Base-by-base conservation (phyloP, 1,140 invertebrate genomes). In the Zaprionus vittiger region DNA sequence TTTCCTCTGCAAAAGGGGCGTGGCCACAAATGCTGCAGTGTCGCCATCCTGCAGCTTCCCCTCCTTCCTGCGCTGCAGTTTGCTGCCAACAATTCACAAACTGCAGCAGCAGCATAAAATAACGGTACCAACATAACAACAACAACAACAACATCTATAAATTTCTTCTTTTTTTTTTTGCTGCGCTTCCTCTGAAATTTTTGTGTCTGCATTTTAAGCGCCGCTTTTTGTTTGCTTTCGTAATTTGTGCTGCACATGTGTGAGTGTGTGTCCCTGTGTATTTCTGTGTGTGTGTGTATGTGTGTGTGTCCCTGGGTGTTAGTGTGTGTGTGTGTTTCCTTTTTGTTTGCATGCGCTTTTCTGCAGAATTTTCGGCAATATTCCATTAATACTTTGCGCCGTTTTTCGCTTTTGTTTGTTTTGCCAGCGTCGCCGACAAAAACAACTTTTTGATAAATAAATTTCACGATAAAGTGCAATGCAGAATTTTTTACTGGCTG, bases 321-420 rank as follows among this genome's bases (percentile, higher is more conserved):
- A 26, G 9, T 38, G 26, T 70, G 38, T 71, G 57, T 71, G 34
- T 62, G 62, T 77, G 61, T 80, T 24, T 22, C 20, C 6, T 83
- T 80, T 80, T 55, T 80, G 82, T 80, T 79, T 90, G 73, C 74
- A 77, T 87, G 83, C 84, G 81, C 81, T 89, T 87, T 87, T 87
- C 84, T 87, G 81, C 75, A 67, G 85, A 87, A 87, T 90, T 87
- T 87, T 90, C 84, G 85, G 78, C 81, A 81, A 87, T 90, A 89
- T 87, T 87, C 84, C 84, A 87, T 89, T 87, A 87, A 87, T 90
- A 84, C 83, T 81, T 68, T 67, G 28, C 9, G 28, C 44, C 47
- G 44, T 20, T 62, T 31, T 15, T 28, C 7, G 1, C 15, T 54
- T 55, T 56, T 66, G 74, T 87, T 89, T 87, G 84, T 74, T 83